Evolutionary conservation across 1,140 invertebrate species (phyloP).

Genomic region (Hypsibius dujardini): DNA sequence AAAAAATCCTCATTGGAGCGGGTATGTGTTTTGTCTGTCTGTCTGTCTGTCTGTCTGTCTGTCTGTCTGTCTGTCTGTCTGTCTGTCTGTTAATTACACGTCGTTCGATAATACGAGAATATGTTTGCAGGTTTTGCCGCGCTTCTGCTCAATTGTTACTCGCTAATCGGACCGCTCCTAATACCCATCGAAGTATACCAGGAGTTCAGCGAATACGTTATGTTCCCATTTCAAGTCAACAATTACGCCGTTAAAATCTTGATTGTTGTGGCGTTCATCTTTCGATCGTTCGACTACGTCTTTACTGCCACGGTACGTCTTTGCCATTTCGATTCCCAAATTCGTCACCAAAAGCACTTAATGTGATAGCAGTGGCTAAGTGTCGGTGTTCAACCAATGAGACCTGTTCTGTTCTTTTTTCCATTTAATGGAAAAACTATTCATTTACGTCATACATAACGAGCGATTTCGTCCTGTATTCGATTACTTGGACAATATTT

Average conservation of each 20-base stretch:
- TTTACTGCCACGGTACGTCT: neutral
- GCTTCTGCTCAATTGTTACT: neutral
- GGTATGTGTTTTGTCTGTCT: neutral
- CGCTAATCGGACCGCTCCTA: slow-evolving; percentile 5
- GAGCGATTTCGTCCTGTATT: no score
- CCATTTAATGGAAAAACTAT: no score
- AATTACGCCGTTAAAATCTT: neutral
- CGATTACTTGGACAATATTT: no score
- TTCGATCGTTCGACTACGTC: slow-evolving; percentile 10
- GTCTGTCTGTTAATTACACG: neutral
- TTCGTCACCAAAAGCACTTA: no score
- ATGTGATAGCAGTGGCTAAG: no score
- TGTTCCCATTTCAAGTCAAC: neutral
- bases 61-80: no score
- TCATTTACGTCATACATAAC: no score
- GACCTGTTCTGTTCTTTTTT: no score
- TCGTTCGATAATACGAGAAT: neutral
- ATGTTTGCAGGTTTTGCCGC: neutral
- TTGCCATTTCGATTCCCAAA: no score
- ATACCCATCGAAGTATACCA: slow-evolving; percentile 1
- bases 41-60: no score
- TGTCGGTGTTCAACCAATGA: no score
- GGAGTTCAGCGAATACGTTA: neutral
- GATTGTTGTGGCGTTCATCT: slow-evolving; percentile 1
- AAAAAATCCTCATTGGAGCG: neutral